A percentile compares a stretch with the other conserved stretches of the same genome.
These are phyloP conservation scores for Folsomia manolachei DNA, from an alignment of 2,888 invertebrate genomes.

Conservation along the genomic window DNA sequence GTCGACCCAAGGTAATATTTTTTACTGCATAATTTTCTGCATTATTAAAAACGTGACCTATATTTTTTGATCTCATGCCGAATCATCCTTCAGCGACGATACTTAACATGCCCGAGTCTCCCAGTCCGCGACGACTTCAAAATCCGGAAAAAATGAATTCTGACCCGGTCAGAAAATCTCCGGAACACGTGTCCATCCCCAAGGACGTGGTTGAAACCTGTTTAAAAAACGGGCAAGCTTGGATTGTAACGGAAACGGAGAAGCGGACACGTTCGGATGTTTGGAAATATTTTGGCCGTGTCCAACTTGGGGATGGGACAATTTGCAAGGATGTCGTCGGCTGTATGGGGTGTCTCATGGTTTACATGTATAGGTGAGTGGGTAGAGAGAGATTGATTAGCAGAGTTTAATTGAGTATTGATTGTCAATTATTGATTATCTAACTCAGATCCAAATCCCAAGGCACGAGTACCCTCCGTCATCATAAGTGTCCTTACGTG, in stretches of 20 bases:
- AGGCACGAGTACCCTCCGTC: constrained; percentile 48
- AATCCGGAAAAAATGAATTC: too few species aligned
- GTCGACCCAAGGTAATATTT: too few species aligned
- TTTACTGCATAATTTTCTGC: too few species aligned
- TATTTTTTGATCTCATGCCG: too few species aligned
- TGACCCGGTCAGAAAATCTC: too few species aligned
- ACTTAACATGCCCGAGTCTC: too few species aligned
- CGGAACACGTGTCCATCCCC: constrained; percentile 21
- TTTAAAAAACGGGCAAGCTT: constrained; percentile 30
- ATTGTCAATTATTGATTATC: background rate
- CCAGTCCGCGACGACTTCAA: too few species aligned
- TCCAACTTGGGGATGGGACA: constrained; percentile 31
- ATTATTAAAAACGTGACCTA: too few species aligned
- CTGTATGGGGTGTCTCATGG: constrained; percentile 42
- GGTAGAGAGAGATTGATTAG: too few species aligned
- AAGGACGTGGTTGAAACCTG: constrained; percentile 39
- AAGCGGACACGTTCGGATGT: constrained; percentile 46
- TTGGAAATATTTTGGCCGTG: constrained; percentile 47
- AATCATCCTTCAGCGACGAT: too few species aligned
- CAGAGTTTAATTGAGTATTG: background rate
- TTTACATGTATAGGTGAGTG: constrained; percentile 36
- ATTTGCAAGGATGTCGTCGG: constrained; percentile 43
- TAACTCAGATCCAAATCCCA: constrained; percentile 34
- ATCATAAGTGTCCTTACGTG: constrained; percentile 44
- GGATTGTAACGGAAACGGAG: constrained; percentile 35